Base-by-base conservation (phyloP, 2,113 vertebrate genomes). In the Ovis canadensis region DNA sequence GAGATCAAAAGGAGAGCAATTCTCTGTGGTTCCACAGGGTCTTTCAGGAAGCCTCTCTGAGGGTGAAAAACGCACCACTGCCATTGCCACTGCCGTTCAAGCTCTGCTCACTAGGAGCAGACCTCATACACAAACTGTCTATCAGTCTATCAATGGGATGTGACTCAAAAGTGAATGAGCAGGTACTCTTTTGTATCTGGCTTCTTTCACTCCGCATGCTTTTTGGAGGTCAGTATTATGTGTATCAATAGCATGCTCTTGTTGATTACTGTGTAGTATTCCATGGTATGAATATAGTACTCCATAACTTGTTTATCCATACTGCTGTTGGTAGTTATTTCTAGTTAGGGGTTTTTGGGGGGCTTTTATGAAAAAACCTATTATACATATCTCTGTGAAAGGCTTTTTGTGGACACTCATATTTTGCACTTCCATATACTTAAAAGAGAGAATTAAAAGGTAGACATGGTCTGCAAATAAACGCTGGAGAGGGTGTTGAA, bases 1-100 rank as follows among this genome's bases (percentile, higher is more conserved):
- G 88, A 96, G 94, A 93, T 87, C 71, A 93, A 81, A 94, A 91
- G 87, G 83, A 89, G 29, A 91, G n/a, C 31, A 3, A 90, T 40
- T 96, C 64, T 95, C 52, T 89, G 48, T 5, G 3, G 29, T 57
- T 78, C 31, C 14, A 36, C 1, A 27, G 40, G 60, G 9, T 60
- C 29, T 97, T 96, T 89, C 55, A 82, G 33, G 85, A 95, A 95
- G 48, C 55, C 52, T 88, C 43, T 86, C 67, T 96, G 48, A 77
- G 19, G 15, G 88, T 90, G 48, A 64, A 95, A 94, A 81, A 13
- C 64, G 31, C 43, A 27, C 85, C 77, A 60, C 1, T 77, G 43
- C 31, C 31, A 78, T 6, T 64, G 31, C 27, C 80, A 74, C 29
- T 84, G 29, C 40, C 7, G 0, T 86, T 86, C 54, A 89, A 62